Conservation (phyloP, 1,140 invertebrate genomes). For the Melanaphis sacchari region DNA sequence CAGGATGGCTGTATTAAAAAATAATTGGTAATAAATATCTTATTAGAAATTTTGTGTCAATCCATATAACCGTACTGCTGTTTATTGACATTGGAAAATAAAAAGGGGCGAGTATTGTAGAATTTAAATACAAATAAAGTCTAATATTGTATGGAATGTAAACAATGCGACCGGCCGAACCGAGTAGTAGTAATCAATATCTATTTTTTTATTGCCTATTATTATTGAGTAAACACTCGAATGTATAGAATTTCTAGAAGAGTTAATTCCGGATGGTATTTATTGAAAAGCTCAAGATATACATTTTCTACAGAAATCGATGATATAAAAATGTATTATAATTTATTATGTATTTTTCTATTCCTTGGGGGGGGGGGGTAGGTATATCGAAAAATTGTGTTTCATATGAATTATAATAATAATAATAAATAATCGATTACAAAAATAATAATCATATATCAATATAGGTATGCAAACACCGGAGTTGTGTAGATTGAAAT, state of each 20-base stretch:
- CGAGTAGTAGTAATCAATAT: not conserved
- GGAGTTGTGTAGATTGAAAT: not conserved
- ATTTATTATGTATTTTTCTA: not conserved
- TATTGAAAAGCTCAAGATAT: not conserved
- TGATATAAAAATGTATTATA: not conserved
- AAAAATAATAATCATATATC: too few species aligned
- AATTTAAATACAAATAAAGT: conserved; percentile 23
- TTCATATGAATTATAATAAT: not conserved
- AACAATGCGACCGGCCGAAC: not conserved
- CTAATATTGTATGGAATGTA: not conserved
- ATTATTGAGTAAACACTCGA: not conserved
- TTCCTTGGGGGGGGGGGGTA: too few species aligned
- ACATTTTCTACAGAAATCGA: not conserved
- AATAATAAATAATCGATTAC: not conserved
- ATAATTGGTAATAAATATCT: conserved; percentile 50
- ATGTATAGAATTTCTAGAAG: not conserved
- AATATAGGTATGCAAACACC: not conserved
- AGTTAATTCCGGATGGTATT: not conserved
- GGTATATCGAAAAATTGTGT: not conserved
- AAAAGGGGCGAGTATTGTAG: not conserved
- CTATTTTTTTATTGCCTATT: conserved; percentile 10
- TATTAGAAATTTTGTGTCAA: conserved; percentile 28
- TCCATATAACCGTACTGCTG: not conserved
- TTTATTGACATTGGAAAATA: conserved; percentile 33
- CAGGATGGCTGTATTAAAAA: conserved; percentile 45